Conservation (phyloP, 2,113 vertebrate genomes). For the Heterotis niloticus region DNA sequence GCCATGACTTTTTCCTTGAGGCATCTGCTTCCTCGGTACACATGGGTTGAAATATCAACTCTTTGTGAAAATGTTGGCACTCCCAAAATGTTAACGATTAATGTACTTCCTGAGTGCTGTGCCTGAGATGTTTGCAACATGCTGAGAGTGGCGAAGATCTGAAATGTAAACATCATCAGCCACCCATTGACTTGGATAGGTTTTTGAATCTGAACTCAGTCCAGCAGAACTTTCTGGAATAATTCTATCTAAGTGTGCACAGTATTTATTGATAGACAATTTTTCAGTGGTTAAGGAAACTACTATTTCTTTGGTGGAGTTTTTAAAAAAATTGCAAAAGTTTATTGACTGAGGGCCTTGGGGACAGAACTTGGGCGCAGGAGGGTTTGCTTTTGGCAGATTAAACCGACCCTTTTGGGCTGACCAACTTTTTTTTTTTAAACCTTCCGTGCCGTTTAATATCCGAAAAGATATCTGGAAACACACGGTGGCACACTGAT, state of each 20-base stretch:
- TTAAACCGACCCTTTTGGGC: too few species aligned
- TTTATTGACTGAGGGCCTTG: not conserved
- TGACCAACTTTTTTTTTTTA: too few species aligned
- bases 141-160: not conserved
- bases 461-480: not conserved
- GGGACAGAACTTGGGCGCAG: not conserved
- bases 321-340: not conserved
- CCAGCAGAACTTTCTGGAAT: too few species aligned
- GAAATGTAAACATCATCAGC: not conserved
- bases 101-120: not conserved
- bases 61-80: not conserved
- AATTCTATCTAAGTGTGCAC: not conserved
- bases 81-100: constrained; percentile 5
- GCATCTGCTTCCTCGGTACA: not conserved
- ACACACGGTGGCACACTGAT: not conserved
- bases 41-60: not conserved
- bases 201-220: not conserved
- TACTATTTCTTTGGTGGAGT: too few species aligned
- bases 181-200: not conserved
- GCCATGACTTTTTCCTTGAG: not conserved
- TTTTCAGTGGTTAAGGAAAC: too few species aligned
- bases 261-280: not conserved
- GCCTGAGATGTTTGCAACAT: not conserved
- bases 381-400: not conserved
- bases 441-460: too few species aligned